Evolutionary conservation across 2,113 vertebrate genomes (phyloP), one percentile per base, ranked within the genome.

Genomic region (Thermophis baileyi): DNA sequence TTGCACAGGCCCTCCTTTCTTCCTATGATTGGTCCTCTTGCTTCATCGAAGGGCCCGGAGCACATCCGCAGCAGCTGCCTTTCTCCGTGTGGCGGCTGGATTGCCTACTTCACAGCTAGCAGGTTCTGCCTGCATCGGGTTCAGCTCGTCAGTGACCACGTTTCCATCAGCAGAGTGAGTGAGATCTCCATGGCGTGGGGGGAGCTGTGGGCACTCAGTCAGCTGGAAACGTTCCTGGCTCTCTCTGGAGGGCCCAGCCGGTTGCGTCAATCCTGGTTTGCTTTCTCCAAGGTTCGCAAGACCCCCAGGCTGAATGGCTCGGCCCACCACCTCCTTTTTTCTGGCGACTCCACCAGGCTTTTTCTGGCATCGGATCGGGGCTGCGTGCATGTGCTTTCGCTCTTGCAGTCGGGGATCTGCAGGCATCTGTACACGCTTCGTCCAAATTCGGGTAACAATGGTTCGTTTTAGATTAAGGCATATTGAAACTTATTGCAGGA

Each of bases 1-100:
- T 12, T 8, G 6, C 27, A 11, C 35, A 22, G 9, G 6, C 51
- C 18, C 57, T 1, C n/a, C 49, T 50, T 50, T 9, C 49, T 50
- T 50, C n/a, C n/a, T 50, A 30, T 35, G 11, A 20, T 20, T 57
- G 44, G 2, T 35, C 0, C 0, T 0, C 27, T 60, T 0, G 0
- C 11, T 94, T 90, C 6, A 60, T 95, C 6, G 1, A 40, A 99
- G 99, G 99, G 99, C 8, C 98, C 98, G 0, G 98, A 99, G 94
- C 98, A 99, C 85, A 98, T 99, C 91, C 97, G 98, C 96, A 98
- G 98, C 97, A 99, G 99, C 92, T 97, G 98, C 0, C 1, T 99
- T 92, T 99, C 99, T 0, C 98, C 98, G 0, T 99, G 99, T 2
- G 99, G 99, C 86, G 96, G 96, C 51, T 99, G 99, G 99, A n/a